Percentiles rank a stretch among this genome's conserved stretches.
Evolutionary conservation across 2,888 invertebrate genomes (phyloP).

Genomic region (Hyposoter dolosus): DNA sequence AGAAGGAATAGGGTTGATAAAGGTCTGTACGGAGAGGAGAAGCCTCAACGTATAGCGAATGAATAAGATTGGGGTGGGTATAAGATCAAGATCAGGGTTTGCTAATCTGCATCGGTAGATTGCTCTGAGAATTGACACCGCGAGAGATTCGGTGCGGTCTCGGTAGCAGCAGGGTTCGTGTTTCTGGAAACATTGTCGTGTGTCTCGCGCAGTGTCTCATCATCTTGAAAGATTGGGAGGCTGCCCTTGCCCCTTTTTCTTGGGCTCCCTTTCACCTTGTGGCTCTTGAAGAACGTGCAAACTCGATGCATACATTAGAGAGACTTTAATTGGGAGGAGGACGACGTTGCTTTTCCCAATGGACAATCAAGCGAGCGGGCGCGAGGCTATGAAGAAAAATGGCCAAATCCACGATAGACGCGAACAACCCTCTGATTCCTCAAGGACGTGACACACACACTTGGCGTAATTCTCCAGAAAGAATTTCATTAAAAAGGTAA

Average conservation of each 20-base stretch:
- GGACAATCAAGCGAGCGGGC: constrained; percentile 71
- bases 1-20: constrained; percentile 30
- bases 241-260: constrained; percentile 65
- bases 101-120: constrained; percentile 84
- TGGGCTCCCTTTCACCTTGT: constrained; percentile 71
- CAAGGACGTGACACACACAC: background rate
- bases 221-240: constrained; percentile 60
- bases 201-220: constrained; percentile 55
- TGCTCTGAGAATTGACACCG: constrained; percentile 85
- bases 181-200: constrained; percentile 32
- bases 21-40: constrained; percentile 40
- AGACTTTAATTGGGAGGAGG: constrained; percentile 80
- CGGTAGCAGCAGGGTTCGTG: background rate
- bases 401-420: background rate
- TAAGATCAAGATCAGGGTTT: constrained; percentile 64
- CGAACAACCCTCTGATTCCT: constrained; percentile 23
- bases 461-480: constrained; percentile 18
- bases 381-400: constrained; percentile 15
- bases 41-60: constrained; percentile 54
- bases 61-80: constrained; percentile 48
- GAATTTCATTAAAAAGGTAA: constrained; percentile 54
- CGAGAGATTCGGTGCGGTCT: constrained; percentile 74
- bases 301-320: constrained; percentile 84
- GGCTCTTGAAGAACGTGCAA: constrained; percentile 77
- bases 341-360: constrained; percentile 67